phyloP scores from a whole-genome alignment of 2,113 vertebrate genomes.

The Oreochromis tanganicae region DNA sequence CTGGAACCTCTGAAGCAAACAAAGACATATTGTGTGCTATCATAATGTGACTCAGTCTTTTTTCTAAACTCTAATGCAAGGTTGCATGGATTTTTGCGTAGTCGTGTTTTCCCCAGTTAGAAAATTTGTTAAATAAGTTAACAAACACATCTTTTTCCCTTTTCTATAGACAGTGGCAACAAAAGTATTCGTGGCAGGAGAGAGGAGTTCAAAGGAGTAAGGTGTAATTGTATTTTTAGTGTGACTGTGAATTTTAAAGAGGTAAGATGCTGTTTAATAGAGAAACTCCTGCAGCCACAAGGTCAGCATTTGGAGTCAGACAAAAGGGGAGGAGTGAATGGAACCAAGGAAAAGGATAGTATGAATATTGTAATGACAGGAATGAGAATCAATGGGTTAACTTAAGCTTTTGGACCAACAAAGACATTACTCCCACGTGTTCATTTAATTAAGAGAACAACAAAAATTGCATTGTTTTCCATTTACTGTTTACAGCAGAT shows the following conservation, averaged over 20 bases:
- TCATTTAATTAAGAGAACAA: not conserved
- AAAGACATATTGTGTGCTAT: not conserved
- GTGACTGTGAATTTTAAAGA: conserved; percentile 37
- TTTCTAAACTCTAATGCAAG: not conserved
- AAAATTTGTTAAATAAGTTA: not conserved
- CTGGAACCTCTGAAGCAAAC: not conserved
- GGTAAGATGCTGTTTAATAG: conserved; percentile 24
- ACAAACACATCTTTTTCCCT: not conserved
- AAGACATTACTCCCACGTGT: not conserved
- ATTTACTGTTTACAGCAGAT: not conserved
- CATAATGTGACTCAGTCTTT: not conserved
- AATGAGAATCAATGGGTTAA: not conserved
- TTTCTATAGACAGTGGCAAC: not conserved
- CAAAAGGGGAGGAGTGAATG: not conserved
- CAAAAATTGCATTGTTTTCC: not conserved
- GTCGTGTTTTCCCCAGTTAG: not conserved
- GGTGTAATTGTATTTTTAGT: conserved; percentile 15
- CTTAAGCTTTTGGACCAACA: not conserved
- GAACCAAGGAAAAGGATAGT: not conserved
- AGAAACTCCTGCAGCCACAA: conserved; percentile 24
- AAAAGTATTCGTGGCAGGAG: not conserved
- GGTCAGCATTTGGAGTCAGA: conserved; percentile 10
- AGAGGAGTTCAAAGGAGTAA: not conserved
- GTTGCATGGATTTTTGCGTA: not conserved
- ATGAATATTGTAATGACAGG: not conserved